Evolutionary conservation across 1,140 invertebrate genomes (phyloP), one percentile per base, ranked within the genome.

Genomic region (Plodia interpunctella): DNA sequence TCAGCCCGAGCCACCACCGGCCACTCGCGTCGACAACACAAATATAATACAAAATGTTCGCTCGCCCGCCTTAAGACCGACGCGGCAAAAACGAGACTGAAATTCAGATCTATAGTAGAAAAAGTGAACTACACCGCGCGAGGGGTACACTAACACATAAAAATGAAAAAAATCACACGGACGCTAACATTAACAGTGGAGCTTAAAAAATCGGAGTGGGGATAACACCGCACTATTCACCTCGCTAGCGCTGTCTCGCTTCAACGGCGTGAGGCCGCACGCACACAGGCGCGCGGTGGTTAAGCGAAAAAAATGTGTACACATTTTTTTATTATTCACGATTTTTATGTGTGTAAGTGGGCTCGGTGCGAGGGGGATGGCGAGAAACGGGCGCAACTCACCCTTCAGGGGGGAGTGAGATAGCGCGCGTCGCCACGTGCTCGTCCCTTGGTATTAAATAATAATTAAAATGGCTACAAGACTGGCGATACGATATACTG

Each of bases 81-180:
- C 84, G 84, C 85, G 86, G 87, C 84, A 90, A 90, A 90, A 90
- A 88, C 87, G 77, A 87, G 84, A 90, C 88, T 89, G 85, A 89
- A 87, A 79, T 87, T 86, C 81, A 87, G 82, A 90, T 90, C 88
- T 90, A 90, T 88, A 88, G 85, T 90, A 90, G 85, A 90, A 90
- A 90, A 90, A 90, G 85, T 87, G 83, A 89, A 89, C 86, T 87
- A 89, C 83, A 86, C 83, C 78, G 76, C 71, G 80, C 82, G 84
- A 86, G 83, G 84, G 86, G 84, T 87, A 89, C 84, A 89, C 86
- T 80, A 88, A 86, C 86, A 87, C 86, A 88, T 87, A 76, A 87
- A 74, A 87, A 84, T 84, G 86, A 86, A 88, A 88, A 88, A 88
- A 88, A 86, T 85, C 77, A 87, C 84, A 88, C 81, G 74, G 72